Base-by-base conservation (phyloP, 1,140 invertebrate genomes). In the Macrocentrus cingulum region DNA sequence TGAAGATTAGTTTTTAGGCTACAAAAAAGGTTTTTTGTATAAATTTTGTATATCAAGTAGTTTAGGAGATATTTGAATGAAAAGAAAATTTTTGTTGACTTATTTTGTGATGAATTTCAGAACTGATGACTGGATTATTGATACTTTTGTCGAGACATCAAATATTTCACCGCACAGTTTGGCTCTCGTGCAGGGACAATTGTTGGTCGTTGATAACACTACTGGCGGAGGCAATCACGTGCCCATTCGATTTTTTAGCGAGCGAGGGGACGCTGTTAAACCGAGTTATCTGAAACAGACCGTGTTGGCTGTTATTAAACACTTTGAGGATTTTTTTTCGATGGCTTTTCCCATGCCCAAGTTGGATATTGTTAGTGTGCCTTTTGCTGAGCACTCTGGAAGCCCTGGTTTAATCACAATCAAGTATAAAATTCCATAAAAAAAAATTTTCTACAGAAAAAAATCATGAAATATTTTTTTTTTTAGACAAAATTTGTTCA, bases 101-200 rank as follows among this genome's bases (percentile, higher is more conserved):
- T 11, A 34, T 34, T 34, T 34, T 51, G 22, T 46, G 11, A 18
- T 36, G 11, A 29, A 16, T 15, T 46, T 13, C 34, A 77, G 74
- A 19, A 60, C 62, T 19, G 59, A 64, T 36, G 61, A 72, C 45
- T 66, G 75, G 68, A 60, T 80, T 9, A 68, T 76, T 25, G 79
- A 84, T 56, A 72, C 69, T 13, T 89, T 84, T 65, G 71, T 80
- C 11, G 80, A 75, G 34, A 83, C 83, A 0, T 80, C 84, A 0
- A 73, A 71, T 16, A 84, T 90, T 80, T 84, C 85, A 0, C 86
- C 87, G 2, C 85, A 86, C 62, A 80, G 87, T n/a, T 63, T 89
- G 15, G 85, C 84, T 0, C 79, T 88, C 57, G 69, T 82, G 36
- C 76, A 88, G 9, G 84, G 81, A 16, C 60, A 72, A 45, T 36